phyloP scores from a whole-genome alignment of 2,797 vertebrate genomes.

The Diglossa cyanea region DNA sequence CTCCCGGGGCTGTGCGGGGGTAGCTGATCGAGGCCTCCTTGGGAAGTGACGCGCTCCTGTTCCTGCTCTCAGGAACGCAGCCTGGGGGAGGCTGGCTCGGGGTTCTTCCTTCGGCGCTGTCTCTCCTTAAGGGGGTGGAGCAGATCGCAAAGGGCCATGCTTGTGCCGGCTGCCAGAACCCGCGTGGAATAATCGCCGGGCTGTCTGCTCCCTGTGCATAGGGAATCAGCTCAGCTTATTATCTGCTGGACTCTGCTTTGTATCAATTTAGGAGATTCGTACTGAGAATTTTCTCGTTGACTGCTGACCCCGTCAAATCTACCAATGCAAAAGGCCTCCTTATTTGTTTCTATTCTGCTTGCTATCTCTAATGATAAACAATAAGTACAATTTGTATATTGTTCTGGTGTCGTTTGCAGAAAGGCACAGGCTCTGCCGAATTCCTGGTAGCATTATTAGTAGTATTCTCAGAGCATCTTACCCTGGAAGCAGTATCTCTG shows the following conservation, averaged over 20 bases:
- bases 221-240: neutral
- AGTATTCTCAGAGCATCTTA: neutral
- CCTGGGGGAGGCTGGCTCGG: neutral
- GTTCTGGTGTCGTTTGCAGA: neutral
- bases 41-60: neutral
- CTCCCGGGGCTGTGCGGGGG: accelerated
- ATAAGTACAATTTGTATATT: neutral
- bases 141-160: neutral
- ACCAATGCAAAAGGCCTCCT: neutral
- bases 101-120: accelerated
- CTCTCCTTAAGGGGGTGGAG: neutral
- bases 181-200: neutral
- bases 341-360: neutral
- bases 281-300: neutral
- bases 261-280: accelerated
- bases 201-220: accelerated
- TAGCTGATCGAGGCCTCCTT: accelerated
- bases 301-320: neutral
- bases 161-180: neutral
- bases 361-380: neutral
- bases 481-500: neutral
- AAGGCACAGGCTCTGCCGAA: neutral
- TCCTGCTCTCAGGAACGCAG: accelerated
- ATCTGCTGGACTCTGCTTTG: neutral
- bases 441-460: neutral